A percentile compares a stretch with the other conserved stretches of the same genome.
These are phyloP conservation scores for Chorisops tibialis DNA, from an alignment of 2,888 invertebrate genomes.

Conservation along the genomic window DNA sequence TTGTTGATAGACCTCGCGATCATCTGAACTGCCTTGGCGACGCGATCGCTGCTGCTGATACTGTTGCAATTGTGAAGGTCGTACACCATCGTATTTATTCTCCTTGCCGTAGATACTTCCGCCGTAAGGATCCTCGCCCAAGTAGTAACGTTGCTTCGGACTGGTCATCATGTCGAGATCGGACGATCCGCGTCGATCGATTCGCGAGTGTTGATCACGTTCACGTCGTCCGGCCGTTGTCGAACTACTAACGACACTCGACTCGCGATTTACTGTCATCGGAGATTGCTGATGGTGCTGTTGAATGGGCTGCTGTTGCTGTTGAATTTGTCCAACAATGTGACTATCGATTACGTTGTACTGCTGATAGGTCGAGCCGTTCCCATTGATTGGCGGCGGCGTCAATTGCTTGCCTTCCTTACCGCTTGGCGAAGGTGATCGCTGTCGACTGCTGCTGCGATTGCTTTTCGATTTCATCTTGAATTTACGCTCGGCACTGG, in stretches of 20 bases:
- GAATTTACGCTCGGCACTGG: conserved; percentile 64
- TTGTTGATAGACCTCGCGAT: conserved; percentile 44
- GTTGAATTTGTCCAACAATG: conserved; percentile 44
- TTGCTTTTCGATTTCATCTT: conserved; percentile 58
- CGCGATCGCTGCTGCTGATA: conserved; percentile 41
- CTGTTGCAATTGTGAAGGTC: conserved; percentile 48
- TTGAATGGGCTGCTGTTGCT: conserved; percentile 33
- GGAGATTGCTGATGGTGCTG: conserved; percentile 35
- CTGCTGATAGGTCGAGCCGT: conserved; percentile 50
- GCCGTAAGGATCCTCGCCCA: conserved; percentile 83
- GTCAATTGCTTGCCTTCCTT: conserved; percentile 49
- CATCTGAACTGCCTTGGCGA: conserved; percentile 36
- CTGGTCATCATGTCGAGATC: conserved; percentile 47
- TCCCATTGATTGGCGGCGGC: conserved; percentile 33
- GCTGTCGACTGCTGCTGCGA: conserved; percentile 51
- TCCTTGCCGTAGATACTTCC: conserved; percentile 80
- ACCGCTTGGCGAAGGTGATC: conserved; percentile 56
- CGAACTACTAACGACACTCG: conserved; percentile 39
- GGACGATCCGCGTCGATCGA: conserved; percentile 38
- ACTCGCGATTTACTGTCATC: conserved; percentile 38
- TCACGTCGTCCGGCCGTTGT: conserved; percentile 38
- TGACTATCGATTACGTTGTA: conserved; percentile 53
- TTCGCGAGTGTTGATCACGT: conserved; percentile 26
- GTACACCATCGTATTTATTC: conserved; percentile 73
- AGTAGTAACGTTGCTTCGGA: conserved; percentile 74